These are phyloP conservation scores for Aradophagus sp. DNA, from an alignment of 1,140 invertebrate genomes.

Conservation along the genomic window DNA sequence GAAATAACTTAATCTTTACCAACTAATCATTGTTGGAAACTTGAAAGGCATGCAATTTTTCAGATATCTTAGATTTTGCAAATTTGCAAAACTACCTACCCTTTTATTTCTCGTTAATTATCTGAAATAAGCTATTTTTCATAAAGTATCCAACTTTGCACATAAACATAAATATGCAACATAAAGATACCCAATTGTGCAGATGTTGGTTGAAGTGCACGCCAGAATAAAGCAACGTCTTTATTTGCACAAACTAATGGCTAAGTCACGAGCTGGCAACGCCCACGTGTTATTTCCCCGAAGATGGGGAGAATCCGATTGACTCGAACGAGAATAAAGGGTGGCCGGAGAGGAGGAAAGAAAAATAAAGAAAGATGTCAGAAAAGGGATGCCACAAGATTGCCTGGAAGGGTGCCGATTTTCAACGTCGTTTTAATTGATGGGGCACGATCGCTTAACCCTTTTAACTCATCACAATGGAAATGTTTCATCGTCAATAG, in stretches of 20 bases:
- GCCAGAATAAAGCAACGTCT: slow-evolving; percentile 29
- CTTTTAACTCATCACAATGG: slow-evolving; percentile 13
- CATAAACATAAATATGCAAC: too few relatives aligned
- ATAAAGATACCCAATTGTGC: slow-evolving; percentile 20
- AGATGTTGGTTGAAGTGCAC: slow-evolving; percentile 28
- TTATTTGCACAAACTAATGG: slow-evolving; percentile 54
- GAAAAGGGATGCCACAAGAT: background rate
- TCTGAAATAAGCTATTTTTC: too few relatives aligned
- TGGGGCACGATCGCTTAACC: slow-evolving; percentile 29
- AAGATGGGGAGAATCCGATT: slow-evolving; percentile 23
- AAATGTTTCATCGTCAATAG: slow-evolving; percentile 7
- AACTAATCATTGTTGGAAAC: too few relatives aligned
- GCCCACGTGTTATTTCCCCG: slow-evolving; percentile 12
- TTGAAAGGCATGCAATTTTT: too few relatives aligned
- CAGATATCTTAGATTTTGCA: too few relatives aligned
- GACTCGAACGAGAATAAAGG: slow-evolving; percentile 9
- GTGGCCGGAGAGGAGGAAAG: background rate
- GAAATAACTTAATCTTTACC: too few relatives aligned
- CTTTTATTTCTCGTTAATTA: too few relatives aligned
- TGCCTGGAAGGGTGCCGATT: slow-evolving; percentile 5
- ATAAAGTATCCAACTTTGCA: too few relatives aligned
- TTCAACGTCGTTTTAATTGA: slow-evolving; percentile 21
- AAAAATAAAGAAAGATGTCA: too few relatives aligned
- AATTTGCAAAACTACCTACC: too few relatives aligned
- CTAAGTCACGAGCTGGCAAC: slow-evolving; percentile 35